Evolutionary conservation across 2,797 vertebrate genomes (phyloP), one percentile per base, ranked within the genome.

Genomic region (Poeciliopsis paucimaculata): DNA sequence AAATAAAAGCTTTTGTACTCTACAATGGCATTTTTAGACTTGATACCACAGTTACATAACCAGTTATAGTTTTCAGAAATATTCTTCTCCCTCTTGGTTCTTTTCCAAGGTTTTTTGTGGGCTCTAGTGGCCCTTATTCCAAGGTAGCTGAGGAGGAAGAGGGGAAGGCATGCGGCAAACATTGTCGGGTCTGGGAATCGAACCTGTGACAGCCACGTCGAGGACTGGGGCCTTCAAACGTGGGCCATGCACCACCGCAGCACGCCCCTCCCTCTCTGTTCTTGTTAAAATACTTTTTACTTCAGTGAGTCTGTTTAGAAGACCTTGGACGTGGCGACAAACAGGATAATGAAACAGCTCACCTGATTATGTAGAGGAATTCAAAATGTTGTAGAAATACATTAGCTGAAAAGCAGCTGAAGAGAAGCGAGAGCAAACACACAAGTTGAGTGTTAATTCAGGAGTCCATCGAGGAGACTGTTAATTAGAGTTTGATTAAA

Each of bases 401-500:
- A 81, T 41, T 51, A 39, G 47, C 49, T 73, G 43, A 74, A 72
- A 81, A 80, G 72, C 5, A 26, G 36, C 15, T 43, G 55, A 55
- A 80, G 36, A 46, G 62, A 55, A 80, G 31, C 26, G 36, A 72
- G 18, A 62, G 74, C 77, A 80, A 86, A 80, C 77, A 77, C 68
- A 51, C 11, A 53, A 26, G 81, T 53, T 55, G 76, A 82, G 75
- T 76, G 80, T 85, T 87, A 86, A 89, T 90, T 88, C 86, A 39
- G 28, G 45, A 86, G 62, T 87, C 57, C 77, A 84, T 78, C 75
- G 76, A 90, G 72, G 70, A 84, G 82, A 82, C 78, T 86, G 89
- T 88, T 91, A 91, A 91, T 92, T 88, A 88, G 88, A 88, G 85
- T 88, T 73, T 88, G 76, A 91, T 90, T 88, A 83, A 89, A 82